Percentiles rank a stretch among this genome's conserved stretches.
Evolutionary conservation across 2,888 invertebrate species (phyloP).

Genomic region (Micoletzkya japonica): DNA sequence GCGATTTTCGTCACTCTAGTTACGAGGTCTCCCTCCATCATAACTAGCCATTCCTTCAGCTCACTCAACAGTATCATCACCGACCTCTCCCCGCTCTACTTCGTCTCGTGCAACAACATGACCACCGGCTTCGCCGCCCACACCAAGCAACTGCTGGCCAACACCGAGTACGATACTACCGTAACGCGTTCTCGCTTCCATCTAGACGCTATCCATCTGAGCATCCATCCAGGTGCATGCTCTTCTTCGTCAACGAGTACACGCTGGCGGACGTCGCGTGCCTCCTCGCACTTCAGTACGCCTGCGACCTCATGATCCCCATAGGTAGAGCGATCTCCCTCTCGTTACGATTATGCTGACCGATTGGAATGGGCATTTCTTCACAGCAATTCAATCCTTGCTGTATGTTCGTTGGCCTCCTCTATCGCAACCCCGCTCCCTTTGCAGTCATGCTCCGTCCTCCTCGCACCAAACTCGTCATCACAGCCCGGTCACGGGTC

Average conservation of each 20-base stretch:
- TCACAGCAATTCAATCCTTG: too few species aligned
- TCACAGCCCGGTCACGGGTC: slow-evolving; percentile 28
- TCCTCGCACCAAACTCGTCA: slow-evolving; percentile 47
- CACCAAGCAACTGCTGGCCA: slow-evolving; percentile 6
- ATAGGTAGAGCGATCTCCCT: too few species aligned
- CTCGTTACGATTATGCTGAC: too few species aligned
- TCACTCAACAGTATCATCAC: slow-evolving; percentile 40
- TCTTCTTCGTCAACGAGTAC: slow-evolving; percentile 53
- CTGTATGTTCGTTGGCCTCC: too few species aligned
- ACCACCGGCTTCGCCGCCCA: background rate
- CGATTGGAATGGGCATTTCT: too few species aligned
- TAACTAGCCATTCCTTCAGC: slow-evolving; percentile 28
- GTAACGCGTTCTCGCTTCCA: background rate
- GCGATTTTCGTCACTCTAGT: too few species aligned
- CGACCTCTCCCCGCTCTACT: slow-evolving; percentile 49
- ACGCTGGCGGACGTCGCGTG: slow-evolving; percentile 48
- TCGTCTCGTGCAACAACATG: slow-evolving; percentile 39
- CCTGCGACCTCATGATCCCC: slow-evolving; percentile 50
- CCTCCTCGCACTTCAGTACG: slow-evolving; percentile 47
- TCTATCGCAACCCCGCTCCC: too few species aligned
- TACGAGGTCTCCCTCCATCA: background rate
- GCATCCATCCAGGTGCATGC: slow-evolving; percentile 15
- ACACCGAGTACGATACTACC: slow-evolving; percentile 16
- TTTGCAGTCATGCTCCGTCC: slow-evolving; percentile 51
- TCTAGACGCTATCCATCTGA: background rate